Evolutionary conservation across 2,888 invertebrate genomes (phyloP).

Genomic region (Zeuzera pyrina): DNA sequence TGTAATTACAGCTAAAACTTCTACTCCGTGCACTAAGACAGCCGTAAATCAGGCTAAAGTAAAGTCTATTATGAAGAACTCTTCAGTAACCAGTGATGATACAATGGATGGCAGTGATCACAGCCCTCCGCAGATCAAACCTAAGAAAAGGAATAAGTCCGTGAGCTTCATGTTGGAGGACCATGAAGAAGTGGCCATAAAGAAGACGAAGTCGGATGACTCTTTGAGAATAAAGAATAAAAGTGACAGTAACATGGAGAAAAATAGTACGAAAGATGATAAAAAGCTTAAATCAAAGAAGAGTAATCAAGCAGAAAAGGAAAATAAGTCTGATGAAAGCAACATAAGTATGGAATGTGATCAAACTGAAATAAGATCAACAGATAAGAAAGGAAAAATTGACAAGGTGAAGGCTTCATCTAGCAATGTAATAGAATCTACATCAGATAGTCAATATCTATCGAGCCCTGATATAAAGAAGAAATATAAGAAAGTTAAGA

Average conservation of each 20-base stretch:
- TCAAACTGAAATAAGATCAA: slow-evolving; percentile 7
- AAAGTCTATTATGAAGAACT: slow-evolving; percentile 45
- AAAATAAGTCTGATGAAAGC: slow-evolving; percentile 14
- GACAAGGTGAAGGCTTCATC: slow-evolving; percentile 5
- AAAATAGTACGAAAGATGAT: background rate
- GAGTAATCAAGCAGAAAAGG: slow-evolving; percentile 15
- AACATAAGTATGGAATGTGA: slow-evolving; percentile 9
- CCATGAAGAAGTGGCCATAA: slow-evolving; percentile 34
- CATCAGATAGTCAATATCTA: no score
- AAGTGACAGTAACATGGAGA: slow-evolving; percentile 15
- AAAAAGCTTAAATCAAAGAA: slow-evolving; percentile 8
- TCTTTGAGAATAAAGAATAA: slow-evolving; percentile 13
- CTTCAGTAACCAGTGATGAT: slow-evolving; percentile 18
- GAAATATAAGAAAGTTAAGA: slow-evolving; percentile 27
- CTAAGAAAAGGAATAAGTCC: slow-evolving; percentile 57
- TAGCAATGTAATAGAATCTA: background rate
- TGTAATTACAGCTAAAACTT: slow-evolving; percentile 30
- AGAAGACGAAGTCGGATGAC: slow-evolving; percentile 46
- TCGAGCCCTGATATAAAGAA: slow-evolving; percentile 18
- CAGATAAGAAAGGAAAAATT: slow-evolving; percentile 11
- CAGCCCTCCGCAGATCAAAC: slow-evolving; percentile 20
- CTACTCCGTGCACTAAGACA: slow-evolving; percentile 28
- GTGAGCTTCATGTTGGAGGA: slow-evolving; percentile 58
- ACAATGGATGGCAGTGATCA: slow-evolving; percentile 19
- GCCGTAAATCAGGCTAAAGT: slow-evolving; percentile 20